Evolutionary conservation across 2,888 invertebrate species (phyloP), one percentile per base, ranked within the genome.

Genomic region (Eilema griseolum): DNA sequence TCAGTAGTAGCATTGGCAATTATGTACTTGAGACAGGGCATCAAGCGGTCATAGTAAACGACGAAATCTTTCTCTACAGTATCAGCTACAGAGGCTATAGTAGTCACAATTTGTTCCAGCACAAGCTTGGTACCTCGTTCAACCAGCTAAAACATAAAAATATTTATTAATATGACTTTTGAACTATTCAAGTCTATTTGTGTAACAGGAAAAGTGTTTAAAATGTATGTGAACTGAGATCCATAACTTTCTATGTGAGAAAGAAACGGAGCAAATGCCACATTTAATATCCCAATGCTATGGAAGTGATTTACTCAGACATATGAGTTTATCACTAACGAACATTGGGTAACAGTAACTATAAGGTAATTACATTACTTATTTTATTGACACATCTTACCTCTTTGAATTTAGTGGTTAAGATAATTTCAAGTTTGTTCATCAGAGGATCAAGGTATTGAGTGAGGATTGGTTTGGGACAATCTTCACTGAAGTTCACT

Each of bases 401-500:
- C 96, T 99, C 99, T 89, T 98, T 98, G 90, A 99, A 98, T 93
- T 99, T 99, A 31, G 97, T 96, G 69, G 97, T 98, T 60, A 99
- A 96, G 79, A 99, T 98, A 1, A 96, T 96, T 93, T 99, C 98
- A 73, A 99, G 96, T 92, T 99, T 99, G 69, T 95, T 96, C 97
- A 99, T 99, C 80, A 99, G 97, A 28, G 97, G 97, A 85, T 99
- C 98, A 76, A 99, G 96, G 90, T 99, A 99, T 77, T 97, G 97
- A 14, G 97, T 97, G 76, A 99, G 95, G 82, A 99, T 98, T 83
- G 97, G 96, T 92, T 99, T 99, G 0, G 99, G 99, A 91, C 99
- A 99, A 92, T 99, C 99, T 95, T 99, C 99, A 87, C 99, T 99
- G 95, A 99, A 99, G 95, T 99, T 99, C 1, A 99, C 99, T 77